Conservation (phyloP, 2,888 invertebrate genomes). For the Xestoiulus laeticollis region DNA sequence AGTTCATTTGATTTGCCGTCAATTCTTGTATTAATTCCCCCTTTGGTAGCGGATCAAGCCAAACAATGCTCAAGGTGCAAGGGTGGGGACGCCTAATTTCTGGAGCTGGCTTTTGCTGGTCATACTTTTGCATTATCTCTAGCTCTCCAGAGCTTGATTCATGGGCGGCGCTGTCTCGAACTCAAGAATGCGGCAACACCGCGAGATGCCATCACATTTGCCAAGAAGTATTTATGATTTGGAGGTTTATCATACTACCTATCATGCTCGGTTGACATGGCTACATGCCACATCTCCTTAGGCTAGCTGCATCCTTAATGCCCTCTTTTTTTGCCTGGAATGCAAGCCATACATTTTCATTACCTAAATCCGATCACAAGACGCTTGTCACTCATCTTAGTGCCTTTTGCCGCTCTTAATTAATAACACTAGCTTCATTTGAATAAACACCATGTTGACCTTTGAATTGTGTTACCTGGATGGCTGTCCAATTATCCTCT, state of each 20-base stretch:
- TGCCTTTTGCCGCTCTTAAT: not conserved
- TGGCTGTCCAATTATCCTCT: not conserved
- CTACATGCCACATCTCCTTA: not conserved
- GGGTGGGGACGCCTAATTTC: slow-evolving; percentile 43
- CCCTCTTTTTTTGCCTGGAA: not conserved
- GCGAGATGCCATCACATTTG: slow-evolving; percentile 47
- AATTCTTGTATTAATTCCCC: slow-evolving; percentile 39
- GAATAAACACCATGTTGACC: not conserved
- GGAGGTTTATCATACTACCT: slow-evolving; percentile 45
- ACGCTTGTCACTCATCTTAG: not conserved
- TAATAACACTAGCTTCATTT: not conserved
- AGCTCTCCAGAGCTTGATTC: not conserved
- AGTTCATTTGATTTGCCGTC: slow-evolving; percentile 35
- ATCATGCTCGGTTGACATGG: slow-evolving; percentile 41
- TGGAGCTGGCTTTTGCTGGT: slow-evolving; percentile 46
- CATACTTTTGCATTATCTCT: slow-evolving; percentile 25
- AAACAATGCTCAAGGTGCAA: slow-evolving; percentile 43
- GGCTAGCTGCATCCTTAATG: slow-evolving; percentile 32
- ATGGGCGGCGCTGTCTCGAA: slow-evolving; percentile 38
- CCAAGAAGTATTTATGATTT: slow-evolving; percentile 49
- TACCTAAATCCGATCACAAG: not conserved
- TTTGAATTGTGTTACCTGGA: not conserved
- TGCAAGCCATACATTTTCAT: not conserved
- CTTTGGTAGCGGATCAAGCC: slow-evolving; percentile 8
- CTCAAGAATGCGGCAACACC: slow-evolving; percentile 41